A percentile compares a stretch with the other conserved stretches of the same genome.
Conservation (phyloP, 2,797 vertebrate genomes). For the Urophycis tenuis region DNA sequence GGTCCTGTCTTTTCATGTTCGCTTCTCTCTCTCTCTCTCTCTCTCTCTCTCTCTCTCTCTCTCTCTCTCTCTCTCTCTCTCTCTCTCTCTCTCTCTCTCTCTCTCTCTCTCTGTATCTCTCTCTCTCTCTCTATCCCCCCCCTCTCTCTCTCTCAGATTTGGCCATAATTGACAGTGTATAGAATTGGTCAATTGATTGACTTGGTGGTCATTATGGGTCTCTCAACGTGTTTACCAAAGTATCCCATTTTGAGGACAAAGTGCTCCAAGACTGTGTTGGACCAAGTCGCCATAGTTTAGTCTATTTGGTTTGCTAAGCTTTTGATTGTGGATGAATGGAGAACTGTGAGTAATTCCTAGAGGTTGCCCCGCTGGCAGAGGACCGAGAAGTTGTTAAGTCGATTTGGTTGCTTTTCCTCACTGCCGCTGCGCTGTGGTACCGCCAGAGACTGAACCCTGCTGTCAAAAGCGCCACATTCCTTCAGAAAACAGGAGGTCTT, state of each 20-base stretch:
- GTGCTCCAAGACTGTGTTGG: too few species aligned
- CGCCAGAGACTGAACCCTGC: background rate
- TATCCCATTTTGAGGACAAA: background rate
- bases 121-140: constrained; percentile 19
- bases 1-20: constrained; percentile 30
- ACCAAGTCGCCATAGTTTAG: constrained; percentile 1
- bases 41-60: too few species aligned
- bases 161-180: constrained; percentile 4
- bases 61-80: too few species aligned
- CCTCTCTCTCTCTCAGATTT: constrained; percentile 43
- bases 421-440: background rate
- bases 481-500: background rate
- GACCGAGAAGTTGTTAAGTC: background rate
- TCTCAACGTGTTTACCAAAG: background rate
- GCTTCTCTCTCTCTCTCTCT: constrained; percentile 21
- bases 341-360: too few species aligned
- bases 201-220: constrained; percentile 44
- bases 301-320: constrained; percentile 6
- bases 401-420: background rate
- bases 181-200: constrained; percentile 62
- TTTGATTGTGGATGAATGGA: background rate
- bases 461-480: background rate
- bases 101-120: background rate
- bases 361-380: background rate
- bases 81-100: too few species aligned